Conservation (phyloP, 2,797 vertebrate genomes). For the Mormyrus proboscirostris region DNA sequence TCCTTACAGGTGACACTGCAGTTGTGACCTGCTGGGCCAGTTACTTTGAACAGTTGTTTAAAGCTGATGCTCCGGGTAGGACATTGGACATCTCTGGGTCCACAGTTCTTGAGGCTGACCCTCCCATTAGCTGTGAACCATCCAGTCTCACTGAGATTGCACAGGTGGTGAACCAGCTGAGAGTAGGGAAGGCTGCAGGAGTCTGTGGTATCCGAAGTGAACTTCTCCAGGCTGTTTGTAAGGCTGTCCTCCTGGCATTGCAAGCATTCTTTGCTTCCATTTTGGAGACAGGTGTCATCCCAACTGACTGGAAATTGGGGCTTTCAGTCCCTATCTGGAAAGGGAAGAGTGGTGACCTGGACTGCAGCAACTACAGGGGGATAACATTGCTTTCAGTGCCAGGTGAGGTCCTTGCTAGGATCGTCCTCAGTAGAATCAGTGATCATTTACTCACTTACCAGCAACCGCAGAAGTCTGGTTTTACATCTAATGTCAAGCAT, state of each 20-base stretch:
- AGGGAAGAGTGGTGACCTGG: neutral
- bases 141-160: neutral
- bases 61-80: neutral
- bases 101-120: neutral
- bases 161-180: neutral
- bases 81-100: neutral
- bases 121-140: neutral
- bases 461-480: no score
- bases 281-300: neutral
- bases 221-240: no score
- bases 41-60: neutral
- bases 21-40: neutral
- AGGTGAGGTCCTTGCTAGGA: no score
- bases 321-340: neutral
- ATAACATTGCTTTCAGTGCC: no score
- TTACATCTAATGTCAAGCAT: no score
- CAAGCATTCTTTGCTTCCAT: no score
- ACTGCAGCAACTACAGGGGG: no score
- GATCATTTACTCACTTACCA: no score
- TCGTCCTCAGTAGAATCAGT: no score
- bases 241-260: no score
- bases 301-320: neutral
- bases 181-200: neutral
- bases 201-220: neutral
- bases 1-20: neutral